Conservation (phyloP, 2,888 invertebrate species). For the Esperia sulphurella region DNA sequence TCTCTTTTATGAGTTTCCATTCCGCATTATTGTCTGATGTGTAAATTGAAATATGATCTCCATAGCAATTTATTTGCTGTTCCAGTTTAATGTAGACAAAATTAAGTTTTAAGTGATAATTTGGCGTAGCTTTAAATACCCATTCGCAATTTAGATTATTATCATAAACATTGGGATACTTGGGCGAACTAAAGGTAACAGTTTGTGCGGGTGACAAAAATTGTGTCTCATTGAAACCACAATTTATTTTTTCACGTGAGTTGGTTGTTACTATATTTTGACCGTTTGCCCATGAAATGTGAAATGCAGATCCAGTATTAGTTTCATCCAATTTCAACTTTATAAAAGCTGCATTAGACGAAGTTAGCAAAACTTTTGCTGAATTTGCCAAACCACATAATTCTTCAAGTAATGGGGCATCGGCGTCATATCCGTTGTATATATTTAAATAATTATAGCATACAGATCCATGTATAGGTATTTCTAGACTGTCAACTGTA, state of each 20-base stretch:
- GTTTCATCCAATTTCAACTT: conserved; percentile 61
- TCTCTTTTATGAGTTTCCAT: conserved; percentile 74
- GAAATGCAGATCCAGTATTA: conserved; percentile 62
- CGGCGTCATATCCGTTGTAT: conserved; percentile 86
- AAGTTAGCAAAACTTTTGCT: conserved; percentile 59
- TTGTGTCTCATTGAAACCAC: conserved; percentile 52
- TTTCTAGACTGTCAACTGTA: conserved; percentile 42
- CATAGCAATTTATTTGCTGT: conserved; percentile 69
- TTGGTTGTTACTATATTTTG: conserved; percentile 14
- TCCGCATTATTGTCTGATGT: conserved; percentile 66
- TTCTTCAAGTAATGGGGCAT: conserved; percentile 76
- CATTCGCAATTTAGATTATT: conserved; percentile 84
- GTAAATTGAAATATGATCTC: conserved; percentile 82
- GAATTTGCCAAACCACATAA: conserved; percentile 73
- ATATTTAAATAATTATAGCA: conserved; percentile 65
- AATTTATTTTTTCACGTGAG: conserved; percentile 35
- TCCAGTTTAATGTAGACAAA: conserved; percentile 82
- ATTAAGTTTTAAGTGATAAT: conserved; percentile 80
- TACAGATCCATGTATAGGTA: conserved; percentile 39
- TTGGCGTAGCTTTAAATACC: conserved; percentile 81
- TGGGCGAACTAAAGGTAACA: conserved; percentile 82
- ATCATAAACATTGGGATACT: conserved; percentile 85
- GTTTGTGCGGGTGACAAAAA: conserved; percentile 29
- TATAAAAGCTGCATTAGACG: conserved; percentile 83
- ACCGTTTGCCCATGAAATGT: conserved; percentile 46